A percentile compares a stretch with the other conserved stretches of the same genome.
Evolutionary conservation across 1,140 invertebrate species (phyloP).

Genomic region (Magallana ariakensis): DNA sequence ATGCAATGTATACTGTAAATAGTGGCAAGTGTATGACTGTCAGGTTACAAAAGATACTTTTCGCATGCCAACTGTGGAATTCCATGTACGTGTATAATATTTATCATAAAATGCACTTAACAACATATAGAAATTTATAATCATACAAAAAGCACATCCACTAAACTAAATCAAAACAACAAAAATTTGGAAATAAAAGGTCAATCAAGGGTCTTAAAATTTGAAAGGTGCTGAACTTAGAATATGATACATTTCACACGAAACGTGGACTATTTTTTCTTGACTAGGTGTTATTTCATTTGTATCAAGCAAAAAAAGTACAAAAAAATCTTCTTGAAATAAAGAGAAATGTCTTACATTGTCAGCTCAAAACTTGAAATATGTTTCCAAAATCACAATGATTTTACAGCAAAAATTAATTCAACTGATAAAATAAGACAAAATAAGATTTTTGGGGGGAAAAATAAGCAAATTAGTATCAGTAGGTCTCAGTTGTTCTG

Average conservation of each 20-base stretch:
- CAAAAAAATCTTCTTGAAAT: too few relatives aligned
- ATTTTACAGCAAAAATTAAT: too few relatives aligned
- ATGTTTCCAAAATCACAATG: too few relatives aligned
- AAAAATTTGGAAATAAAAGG: not conserved
- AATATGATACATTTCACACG: not conserved
- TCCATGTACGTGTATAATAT: not conserved
- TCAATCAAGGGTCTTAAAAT: not conserved
- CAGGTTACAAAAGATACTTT: not conserved
- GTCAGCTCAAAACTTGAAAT: too few relatives aligned
- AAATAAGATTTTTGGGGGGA: too few relatives aligned
- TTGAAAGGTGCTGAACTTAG: not conserved
- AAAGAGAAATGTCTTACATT: too few relatives aligned
- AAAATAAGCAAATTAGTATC: too few relatives aligned
- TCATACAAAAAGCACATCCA: conserved; percentile 23
- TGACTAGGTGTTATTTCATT: too few relatives aligned
- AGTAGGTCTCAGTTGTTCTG: too few relatives aligned
- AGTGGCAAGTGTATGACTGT: not conserved
- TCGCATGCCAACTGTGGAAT: not conserved
- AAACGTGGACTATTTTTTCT: not conserved
- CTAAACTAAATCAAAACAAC: not conserved
- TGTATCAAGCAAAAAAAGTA: too few relatives aligned
- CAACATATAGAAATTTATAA: conserved; percentile 7
- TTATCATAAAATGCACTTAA: conserved; percentile 24
- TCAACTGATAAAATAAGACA: too few relatives aligned
- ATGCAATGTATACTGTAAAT: too few relatives aligned